Percentiles rank a stretch among this genome's conserved stretches.
These are phyloP conservation scores for Epinotia brunnichana DNA, from an alignment of 2,888 invertebrate genomes.

Conservation along the genomic window DNA sequence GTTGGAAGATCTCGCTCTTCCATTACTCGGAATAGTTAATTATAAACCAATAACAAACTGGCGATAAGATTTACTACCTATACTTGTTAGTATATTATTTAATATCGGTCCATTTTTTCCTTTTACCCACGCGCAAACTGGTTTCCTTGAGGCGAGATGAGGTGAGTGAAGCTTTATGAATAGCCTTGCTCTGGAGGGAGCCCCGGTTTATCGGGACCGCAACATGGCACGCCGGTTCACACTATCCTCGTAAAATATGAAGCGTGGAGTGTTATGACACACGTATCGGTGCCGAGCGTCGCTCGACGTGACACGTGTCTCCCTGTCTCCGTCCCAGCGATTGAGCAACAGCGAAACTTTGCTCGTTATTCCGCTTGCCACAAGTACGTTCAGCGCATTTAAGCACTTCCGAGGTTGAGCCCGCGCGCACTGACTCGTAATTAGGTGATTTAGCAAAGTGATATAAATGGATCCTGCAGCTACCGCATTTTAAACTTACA, in stretches of 20 bases:
- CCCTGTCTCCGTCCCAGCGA: background rate
- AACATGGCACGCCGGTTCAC: slow-evolving; percentile 25
- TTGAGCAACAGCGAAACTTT: background rate
- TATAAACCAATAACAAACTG: too few relatives aligned
- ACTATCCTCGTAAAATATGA: slow-evolving; percentile 34
- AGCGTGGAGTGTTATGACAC: slow-evolving; percentile 28
- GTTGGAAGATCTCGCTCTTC: too few relatives aligned
- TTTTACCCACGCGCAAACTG: too few relatives aligned
- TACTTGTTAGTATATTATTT: too few relatives aligned
- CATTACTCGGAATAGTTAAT: too few relatives aligned
- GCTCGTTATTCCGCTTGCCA: background rate
- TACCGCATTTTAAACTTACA: slow-evolving; percentile 1
- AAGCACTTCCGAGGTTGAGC: slow-evolving; percentile 13
- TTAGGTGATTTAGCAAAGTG: slow-evolving; percentile 10
- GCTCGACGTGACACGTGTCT: background rate
- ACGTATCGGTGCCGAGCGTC: slow-evolving; percentile 21
- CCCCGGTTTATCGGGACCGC: slow-evolving; percentile 16
- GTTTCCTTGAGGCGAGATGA: background rate
- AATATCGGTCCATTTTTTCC: too few relatives aligned
- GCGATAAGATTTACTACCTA: too few relatives aligned
- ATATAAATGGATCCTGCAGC: background rate
- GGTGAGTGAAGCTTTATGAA: background rate
- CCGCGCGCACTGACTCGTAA: slow-evolving; percentile 13
- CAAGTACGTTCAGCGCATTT: slow-evolving; percentile 22
- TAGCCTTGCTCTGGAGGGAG: background rate